Evolutionary conservation across 2,888 invertebrate genomes (phyloP).

Genomic region (Cheiracanthium punctorium): DNA sequence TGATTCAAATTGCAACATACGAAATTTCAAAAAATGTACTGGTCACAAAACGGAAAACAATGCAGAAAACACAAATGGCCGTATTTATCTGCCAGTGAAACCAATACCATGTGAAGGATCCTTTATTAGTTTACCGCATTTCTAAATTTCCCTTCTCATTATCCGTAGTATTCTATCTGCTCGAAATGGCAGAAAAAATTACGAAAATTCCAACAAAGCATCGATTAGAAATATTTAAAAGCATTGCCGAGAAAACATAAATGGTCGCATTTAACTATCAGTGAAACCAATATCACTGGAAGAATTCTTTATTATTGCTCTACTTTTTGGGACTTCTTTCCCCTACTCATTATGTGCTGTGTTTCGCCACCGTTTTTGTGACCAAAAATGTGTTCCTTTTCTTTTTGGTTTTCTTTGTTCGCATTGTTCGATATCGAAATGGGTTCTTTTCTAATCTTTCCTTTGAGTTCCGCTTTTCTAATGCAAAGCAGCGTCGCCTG

Average conservation of each 20-base stretch:
- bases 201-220: not conserved
- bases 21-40: too few relatives aligned
- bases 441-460: slow-evolving; percentile 28
- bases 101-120: too few relatives aligned
- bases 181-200: too few relatives aligned
- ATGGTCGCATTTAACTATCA: slow-evolving; percentile 59
- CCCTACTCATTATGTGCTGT: slow-evolving; percentile 59
- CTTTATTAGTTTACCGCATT: too few relatives aligned
- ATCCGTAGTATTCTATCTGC: too few relatives aligned
- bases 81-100: too few relatives aligned
- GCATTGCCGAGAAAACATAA: slow-evolving; percentile 48
- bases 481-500: slow-evolving; percentile 58
- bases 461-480: slow-evolving; percentile 36
- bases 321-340: slow-evolving; percentile 15
- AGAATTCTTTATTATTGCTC: slow-evolving; percentile 32
- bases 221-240: slow-evolving; percentile 52
- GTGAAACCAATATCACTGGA: slow-evolving; percentile 51
- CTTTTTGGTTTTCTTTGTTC: not conserved
- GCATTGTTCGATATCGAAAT: slow-evolving; percentile 5
- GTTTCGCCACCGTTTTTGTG: slow-evolving; percentile 9
- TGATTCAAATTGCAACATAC: too few relatives aligned
- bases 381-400: slow-evolving; percentile 6
- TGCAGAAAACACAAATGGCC: too few relatives aligned
- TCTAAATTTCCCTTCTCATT: too few relatives aligned
- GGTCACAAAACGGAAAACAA: too few relatives aligned